Conservation (phyloP, 2,888 invertebrate genomes). For the Spilarctia lutea region DNA sequence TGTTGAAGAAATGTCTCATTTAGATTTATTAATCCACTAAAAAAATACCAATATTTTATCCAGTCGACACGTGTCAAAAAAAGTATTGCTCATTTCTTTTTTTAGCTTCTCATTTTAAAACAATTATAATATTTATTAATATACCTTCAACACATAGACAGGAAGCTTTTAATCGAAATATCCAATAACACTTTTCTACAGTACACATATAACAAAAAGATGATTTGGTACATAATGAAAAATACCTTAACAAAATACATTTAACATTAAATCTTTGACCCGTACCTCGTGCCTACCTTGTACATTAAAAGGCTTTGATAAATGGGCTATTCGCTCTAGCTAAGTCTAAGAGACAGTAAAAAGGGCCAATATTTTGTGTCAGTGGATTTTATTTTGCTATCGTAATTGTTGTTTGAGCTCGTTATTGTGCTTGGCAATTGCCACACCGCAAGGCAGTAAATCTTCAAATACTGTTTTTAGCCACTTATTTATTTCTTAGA, state of each 20-base stretch:
- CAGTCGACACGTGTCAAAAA: too few relatives aligned
- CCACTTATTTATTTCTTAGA: not conserved
- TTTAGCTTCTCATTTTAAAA: too few relatives aligned
- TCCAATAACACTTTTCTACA: too few relatives aligned
- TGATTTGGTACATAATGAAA: not conserved
- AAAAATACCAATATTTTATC: too few relatives aligned
- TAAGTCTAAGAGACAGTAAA: constrained; percentile 1
- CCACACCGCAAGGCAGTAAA: constrained; percentile 19
- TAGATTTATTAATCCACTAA: too few relatives aligned
- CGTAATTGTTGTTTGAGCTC: constrained; percentile 17
- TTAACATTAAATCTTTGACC: constrained; percentile 2
- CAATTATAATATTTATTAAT: too few relatives aligned
- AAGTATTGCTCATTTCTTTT: too few relatives aligned
- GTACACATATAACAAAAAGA: too few relatives aligned
- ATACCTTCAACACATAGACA: too few relatives aligned
- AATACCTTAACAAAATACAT: not conserved
- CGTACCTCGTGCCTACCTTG: not conserved
- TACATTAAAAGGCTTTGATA: constrained; percentile 14
- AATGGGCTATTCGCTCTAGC: constrained; percentile 4
- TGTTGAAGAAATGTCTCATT: too few relatives aligned
- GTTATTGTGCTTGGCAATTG: constrained; percentile 21
- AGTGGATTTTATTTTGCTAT: constrained; percentile 20
- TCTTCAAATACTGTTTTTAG: constrained; percentile 3
- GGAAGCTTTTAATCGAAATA: too few relatives aligned
- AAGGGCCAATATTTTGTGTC: constrained; percentile 10